Conservation (phyloP, 2,888 invertebrate genomes). For the Neoaliturus tenellus region DNA sequence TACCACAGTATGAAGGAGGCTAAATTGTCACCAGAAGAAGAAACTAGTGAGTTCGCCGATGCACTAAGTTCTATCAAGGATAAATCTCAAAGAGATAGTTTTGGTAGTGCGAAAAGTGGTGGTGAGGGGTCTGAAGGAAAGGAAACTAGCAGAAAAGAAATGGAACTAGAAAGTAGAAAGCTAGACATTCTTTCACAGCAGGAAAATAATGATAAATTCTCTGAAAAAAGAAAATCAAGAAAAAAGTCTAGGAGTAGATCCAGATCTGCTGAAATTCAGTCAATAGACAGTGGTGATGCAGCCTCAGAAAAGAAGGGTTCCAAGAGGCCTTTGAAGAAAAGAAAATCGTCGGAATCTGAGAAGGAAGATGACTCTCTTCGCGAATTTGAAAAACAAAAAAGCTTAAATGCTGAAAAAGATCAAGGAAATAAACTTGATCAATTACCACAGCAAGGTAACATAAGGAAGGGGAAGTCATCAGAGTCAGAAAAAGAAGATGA, state of each 20-base stretch:
- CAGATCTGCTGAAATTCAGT: slow-evolving; percentile 50
- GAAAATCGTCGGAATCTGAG: slow-evolving; percentile 59
- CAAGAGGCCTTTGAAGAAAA: slow-evolving; percentile 57
- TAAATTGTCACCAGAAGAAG: slow-evolving; percentile 64
- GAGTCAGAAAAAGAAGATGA: slow-evolving; percentile 67
- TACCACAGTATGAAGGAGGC: slow-evolving; percentile 57
- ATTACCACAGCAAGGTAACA: slow-evolving; percentile 1
- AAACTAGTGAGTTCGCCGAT: slow-evolving; percentile 67
- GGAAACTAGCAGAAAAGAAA: slow-evolving; percentile 12
- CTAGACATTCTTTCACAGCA: not conserved
- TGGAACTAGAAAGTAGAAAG: not conserved
- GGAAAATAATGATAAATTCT: not conserved
- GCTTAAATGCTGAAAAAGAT: slow-evolving; percentile 5
- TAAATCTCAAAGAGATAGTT: slow-evolving; percentile 59
- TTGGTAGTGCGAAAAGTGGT: slow-evolving; percentile 45
- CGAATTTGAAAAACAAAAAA: slow-evolving; percentile 61
- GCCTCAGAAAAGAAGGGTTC: not conserved
- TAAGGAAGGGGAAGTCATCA: slow-evolving; percentile 57
- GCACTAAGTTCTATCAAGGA: slow-evolving; percentile 58
- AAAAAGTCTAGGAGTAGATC: slow-evolving; percentile 57
- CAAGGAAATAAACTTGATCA: not conserved
- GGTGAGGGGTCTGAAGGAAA: not conserved
- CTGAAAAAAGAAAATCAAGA: slow-evolving; percentile 25
- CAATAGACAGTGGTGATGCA: slow-evolving; percentile 43
- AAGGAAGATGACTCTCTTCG: slow-evolving; percentile 59